Percentiles rank a stretch among this genome's conserved stretches.
phyloP scores from a whole-genome alignment of 2,888 invertebrate species.

The Digitonthophagus gazella region DNA sequence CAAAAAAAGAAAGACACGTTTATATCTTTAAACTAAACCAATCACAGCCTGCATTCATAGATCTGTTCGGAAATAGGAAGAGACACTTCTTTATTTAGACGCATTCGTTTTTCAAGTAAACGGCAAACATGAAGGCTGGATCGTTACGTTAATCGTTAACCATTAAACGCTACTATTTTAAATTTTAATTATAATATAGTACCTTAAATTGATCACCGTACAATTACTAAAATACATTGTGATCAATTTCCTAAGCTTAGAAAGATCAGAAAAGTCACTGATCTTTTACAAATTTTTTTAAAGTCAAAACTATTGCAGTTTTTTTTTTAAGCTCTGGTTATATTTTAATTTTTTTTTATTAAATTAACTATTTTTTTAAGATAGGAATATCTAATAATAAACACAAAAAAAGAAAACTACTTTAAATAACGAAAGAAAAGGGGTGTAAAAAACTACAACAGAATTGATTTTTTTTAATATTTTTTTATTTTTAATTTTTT shows the following conservation, averaged over 20 bases:
- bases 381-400: neutral
- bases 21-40: conserved; percentile 30
- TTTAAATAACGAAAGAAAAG: conserved; percentile 23
- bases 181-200: conserved; percentile 17
- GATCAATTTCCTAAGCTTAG: conserved; percentile 25
- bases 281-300: conserved; percentile 25
- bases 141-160: neutral
- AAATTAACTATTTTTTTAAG: neutral
- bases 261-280: conserved; percentile 21
- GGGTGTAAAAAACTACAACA: conserved; percentile 24
- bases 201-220: conserved; percentile 21
- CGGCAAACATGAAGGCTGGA: conserved; percentile 21
- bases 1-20: conserved; percentile 25
- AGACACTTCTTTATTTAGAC: neutral
- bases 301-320: conserved; percentile 24
- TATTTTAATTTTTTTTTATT: neutral
- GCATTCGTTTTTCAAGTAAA: neutral
- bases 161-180: conserved; percentile 15
- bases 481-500: conserved; percentile 10
- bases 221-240: conserved; percentile 15
- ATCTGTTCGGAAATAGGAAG: neutral
- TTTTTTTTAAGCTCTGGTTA: conserved; percentile 17
- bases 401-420: conserved; percentile 22
- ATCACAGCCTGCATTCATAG: conserved; percentile 35
- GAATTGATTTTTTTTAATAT: conserved; percentile 17